Conservation (phyloP, 2,797 vertebrate genomes). For the Hyperoplus immaculatus region DNA sequence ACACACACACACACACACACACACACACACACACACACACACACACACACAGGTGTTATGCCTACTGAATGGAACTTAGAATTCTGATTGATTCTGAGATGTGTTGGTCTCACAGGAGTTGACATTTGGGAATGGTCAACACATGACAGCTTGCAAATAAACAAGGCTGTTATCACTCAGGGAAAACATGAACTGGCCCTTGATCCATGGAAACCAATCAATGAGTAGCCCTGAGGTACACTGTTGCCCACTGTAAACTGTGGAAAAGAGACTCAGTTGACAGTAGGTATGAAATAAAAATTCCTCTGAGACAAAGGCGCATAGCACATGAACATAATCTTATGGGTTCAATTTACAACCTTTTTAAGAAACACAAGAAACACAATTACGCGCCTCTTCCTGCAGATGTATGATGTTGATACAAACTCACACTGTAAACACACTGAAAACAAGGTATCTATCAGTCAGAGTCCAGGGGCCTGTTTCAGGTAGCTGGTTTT, state of each 20-base stretch:
- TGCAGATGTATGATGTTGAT: neutral
- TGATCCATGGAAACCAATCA: constrained; percentile 65
- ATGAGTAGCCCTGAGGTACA: constrained; percentile 51
- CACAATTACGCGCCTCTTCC: neutral
- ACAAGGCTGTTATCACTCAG: constrained; percentile 42
- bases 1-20: neutral
- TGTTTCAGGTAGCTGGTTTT: too few species aligned
- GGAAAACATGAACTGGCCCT: constrained; percentile 48
- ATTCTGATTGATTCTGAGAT: constrained; percentile 34
- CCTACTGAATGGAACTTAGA: neutral
- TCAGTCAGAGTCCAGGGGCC: constrained; percentile 14
- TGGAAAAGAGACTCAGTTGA: constrained; percentile 25
- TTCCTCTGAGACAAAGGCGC: constrained; percentile 17
- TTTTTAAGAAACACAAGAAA: neutral
- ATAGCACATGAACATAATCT: constrained; percentile 18
- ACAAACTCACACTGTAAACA: neutral
- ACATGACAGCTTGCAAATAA: constrained; percentile 62
- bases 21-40: neutral
- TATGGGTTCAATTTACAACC: constrained; percentile 6
- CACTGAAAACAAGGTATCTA: neutral
- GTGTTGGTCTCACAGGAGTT: constrained; percentile 35
- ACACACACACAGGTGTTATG: neutral
- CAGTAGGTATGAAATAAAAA: constrained; percentile 40
- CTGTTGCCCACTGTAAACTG: constrained; percentile 18
- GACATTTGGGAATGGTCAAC: constrained; percentile 62